Base-by-base conservation (phyloP, 2,113 vertebrate genomes). In the Esox niger region DNA sequence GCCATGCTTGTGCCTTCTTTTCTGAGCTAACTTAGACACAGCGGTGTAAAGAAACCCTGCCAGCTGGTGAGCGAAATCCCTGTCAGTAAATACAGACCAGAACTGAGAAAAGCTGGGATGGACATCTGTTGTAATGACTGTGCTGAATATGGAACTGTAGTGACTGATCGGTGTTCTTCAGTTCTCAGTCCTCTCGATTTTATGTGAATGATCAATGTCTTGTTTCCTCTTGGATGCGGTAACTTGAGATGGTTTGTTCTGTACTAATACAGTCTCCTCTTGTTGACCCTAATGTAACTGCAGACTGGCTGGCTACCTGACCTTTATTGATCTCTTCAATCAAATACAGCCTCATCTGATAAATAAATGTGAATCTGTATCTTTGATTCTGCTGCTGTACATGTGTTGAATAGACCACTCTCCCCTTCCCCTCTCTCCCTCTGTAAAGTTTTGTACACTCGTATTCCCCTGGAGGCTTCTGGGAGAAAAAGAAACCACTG, bases 401-500 rank as follows among this genome's bases (percentile, higher is more conserved):
- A 59, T 7, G 17, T 32, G 29, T 4, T 32, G 47, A 61, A 55
- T n/a, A 25, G 30, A 5, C 20, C 62, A 72, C 62, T 58, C 43
- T 47, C 32, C 38, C 31, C 65, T 70, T 59, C 61, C 23, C 20
- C 30, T 72, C 46, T 52, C 29, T 27, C 11, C 2, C 17, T 70
- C 35, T 55, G 23, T 21, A 23, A 68, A 67, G 52, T 69, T 75
- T 77, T 75, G 60, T 75, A 69, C 32, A 62, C 70, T 62, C 69
- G 70, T 72, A 62, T 43, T n/a, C 69, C 68, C 58, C 67, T 78
- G 64, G 68, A 79, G 69, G 83, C 77, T 68, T 72, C 77, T n/a
- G n/a, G n/a, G n/a, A n/a, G n/a, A n/a, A n/a, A n/a, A n/a, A 67
- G 62, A 86, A 70, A 74, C 71, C 54, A 68, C 75, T 73, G 77